Conservation (phyloP, 2,888 invertebrate genomes). For the Mesorhabditis spiculigera region DNA sequence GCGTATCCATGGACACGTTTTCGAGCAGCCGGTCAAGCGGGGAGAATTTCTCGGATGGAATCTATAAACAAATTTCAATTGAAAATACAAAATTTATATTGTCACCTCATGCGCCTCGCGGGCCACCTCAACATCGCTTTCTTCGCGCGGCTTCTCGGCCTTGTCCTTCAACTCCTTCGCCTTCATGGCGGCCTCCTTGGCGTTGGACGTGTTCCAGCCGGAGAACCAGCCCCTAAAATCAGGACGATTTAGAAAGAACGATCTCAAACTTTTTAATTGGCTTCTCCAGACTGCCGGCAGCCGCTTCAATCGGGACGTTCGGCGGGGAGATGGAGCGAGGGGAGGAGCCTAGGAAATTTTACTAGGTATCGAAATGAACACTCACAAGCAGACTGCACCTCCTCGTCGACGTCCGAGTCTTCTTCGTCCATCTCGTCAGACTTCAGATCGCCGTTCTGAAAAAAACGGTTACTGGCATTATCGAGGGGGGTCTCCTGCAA, state of each 20-base stretch:
- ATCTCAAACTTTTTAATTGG: slow-evolving; percentile 32
- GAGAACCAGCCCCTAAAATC: not conserved
- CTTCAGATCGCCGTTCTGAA: not conserved
- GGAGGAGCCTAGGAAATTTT: slow-evolving; percentile 36
- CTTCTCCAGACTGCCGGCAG: slow-evolving; percentile 18
- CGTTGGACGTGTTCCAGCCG: slow-evolving; percentile 11
- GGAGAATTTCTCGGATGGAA: slow-evolving; percentile 12
- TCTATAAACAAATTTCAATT: not conserved
- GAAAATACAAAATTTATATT: not conserved
- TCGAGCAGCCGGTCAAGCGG: slow-evolving; percentile 20
- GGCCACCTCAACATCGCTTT: slow-evolving; percentile 13
- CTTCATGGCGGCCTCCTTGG: not conserved
- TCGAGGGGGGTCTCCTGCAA: not conserved
- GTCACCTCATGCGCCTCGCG: not conserved
- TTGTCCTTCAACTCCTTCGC: slow-evolving; percentile 8
- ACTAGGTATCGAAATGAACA: not conserved
- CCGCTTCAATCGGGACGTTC: slow-evolving; percentile 16
- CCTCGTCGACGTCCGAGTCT: not conserved
- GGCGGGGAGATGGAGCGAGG: slow-evolving; percentile 48
- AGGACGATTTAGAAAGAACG: too few species aligned
- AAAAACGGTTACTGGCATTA: not conserved
- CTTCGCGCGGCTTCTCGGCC: slow-evolving; percentile 9
- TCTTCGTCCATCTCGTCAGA: not conserved
- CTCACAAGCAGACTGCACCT: not conserved
- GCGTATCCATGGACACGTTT: slow-evolving; percentile 7